Base-by-base conservation (phyloP, 2,888 invertebrate species). In the Scaptomyza reducta region DNA sequence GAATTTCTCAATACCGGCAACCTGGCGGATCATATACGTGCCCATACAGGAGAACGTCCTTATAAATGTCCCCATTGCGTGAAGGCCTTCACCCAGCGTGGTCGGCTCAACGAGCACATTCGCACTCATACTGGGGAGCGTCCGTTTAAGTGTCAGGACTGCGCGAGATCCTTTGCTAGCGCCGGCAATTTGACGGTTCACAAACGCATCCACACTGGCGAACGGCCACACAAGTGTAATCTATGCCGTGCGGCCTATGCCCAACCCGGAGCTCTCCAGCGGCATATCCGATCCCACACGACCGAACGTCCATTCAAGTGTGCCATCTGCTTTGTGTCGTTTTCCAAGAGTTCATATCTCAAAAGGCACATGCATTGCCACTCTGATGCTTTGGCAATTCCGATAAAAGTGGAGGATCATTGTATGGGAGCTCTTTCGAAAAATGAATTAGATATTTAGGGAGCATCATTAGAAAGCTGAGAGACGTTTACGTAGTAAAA, bases 51-150 rank as follows among this genome's bases (percentile, higher is more conserved):
- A 2, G 90, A 90, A 31, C 74, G 87, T 13, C 93, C 93, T 0
- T 93, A 93, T 74, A 92, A 92, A 66, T 93, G 93, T 71, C 91
- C 93, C 10, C 93, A 93, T 74, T 93, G 93, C 65, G 91, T 92
- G 25, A 93, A 93, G 44, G 92, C 92, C 1, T 93, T 93, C 71
- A 92, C 93, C 0, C 93, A 93, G 81, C 92, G 93, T 11, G 93
- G 93, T 73, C 93, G 93, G 77, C 85, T 93, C 41, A 93, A 93
- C 70, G 92, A 93, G 0, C 93, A 93, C 71, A 92, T 93, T 14
- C 89, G 93, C n/a, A 90, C 93, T 3, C 93, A 93, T 68, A 93
- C 93, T 0, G 93, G 93, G 0, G 93, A 93, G 79, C 86, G 93
- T 6, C 72, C 62, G 35, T 93, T 92, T 80, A 92, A 92, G 60